phyloP scores from a whole-genome alignment of 2,888 invertebrate species.

The Amphiduros pacificus region DNA sequence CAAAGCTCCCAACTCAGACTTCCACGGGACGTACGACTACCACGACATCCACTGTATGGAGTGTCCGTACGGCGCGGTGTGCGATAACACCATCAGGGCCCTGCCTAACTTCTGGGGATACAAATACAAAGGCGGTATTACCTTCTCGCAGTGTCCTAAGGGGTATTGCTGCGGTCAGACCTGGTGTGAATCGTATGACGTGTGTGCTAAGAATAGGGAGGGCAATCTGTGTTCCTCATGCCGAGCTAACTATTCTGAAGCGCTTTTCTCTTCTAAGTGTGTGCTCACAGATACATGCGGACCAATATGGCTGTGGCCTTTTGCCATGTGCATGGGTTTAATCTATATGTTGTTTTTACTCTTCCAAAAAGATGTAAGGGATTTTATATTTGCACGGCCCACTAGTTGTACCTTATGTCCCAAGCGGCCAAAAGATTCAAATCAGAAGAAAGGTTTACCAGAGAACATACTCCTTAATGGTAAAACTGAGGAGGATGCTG shows the following conservation, averaged over 20 bases:
- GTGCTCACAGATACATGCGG: constrained; percentile 28
- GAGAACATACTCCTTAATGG: constrained; percentile 2
- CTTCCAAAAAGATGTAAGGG: constrained; percentile 35
- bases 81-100: constrained; percentile 29
- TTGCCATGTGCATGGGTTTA: constrained; percentile 25
- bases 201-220: constrained; percentile 24
- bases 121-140: constrained; percentile 19
- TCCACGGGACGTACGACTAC: constrained; percentile 26
- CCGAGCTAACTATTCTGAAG: constrained; percentile 27
- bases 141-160: constrained; percentile 33
- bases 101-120: constrained; percentile 36
- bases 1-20: constrained; percentile 23
- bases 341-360: constrained; percentile 32
- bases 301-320: constrained; percentile 29
- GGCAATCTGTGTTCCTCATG: constrained; percentile 30
- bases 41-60: constrained; percentile 31
- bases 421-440: neutral
- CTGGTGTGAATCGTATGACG: constrained; percentile 22
- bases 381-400: constrained; percentile 28
- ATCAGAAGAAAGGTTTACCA: neutral
- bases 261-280: constrained; percentile 31
- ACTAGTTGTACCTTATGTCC: neutral
- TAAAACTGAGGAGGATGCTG: neutral
- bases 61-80: constrained; percentile 33
- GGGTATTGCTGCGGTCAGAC: constrained; percentile 28